Evolutionary conservation across 2,888 invertebrate genomes (phyloP).

Genomic region (Oscheius sp.): DNA sequence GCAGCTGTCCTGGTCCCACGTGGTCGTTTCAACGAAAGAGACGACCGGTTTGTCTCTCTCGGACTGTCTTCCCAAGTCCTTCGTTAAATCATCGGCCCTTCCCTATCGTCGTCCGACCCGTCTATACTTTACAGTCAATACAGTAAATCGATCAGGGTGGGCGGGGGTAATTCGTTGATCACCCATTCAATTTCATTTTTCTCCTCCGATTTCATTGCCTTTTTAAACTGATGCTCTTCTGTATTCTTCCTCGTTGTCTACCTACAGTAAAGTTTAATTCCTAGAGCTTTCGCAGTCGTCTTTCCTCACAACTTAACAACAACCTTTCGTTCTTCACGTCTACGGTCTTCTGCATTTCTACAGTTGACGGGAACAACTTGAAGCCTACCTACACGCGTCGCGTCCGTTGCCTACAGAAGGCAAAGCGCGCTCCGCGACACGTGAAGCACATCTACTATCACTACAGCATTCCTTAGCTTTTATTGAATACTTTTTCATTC

Average conservation of each 20-base stretch:
- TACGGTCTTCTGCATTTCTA: background rate
- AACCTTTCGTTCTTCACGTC: background rate
- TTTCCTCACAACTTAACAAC: background rate
- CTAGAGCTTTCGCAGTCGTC: background rate
- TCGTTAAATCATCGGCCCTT: conserved; percentile 9
- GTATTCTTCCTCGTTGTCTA: background rate
- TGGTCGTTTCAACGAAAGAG: conserved; percentile 28
- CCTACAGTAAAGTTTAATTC: background rate
- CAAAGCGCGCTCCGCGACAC: conserved; percentile 23
- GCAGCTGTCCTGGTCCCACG: conserved; percentile 13
- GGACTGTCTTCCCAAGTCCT: conserved; percentile 23
- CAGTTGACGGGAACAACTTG: conserved; percentile 31
- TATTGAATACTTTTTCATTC: background rate
- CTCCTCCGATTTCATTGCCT: background rate
- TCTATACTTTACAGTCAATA: conserved; percentile 25
- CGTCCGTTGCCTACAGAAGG: conserved; percentile 23
- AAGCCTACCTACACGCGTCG: conserved; percentile 18
- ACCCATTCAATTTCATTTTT: conserved; percentile 1
- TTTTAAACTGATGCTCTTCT: background rate
- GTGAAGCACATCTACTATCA: conserved; percentile 2
- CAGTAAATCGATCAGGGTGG: conserved; percentile 24
- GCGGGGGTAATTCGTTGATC: conserved; percentile 15
- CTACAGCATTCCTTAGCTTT: conserved; percentile 3
- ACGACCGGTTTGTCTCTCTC: conserved; percentile 28
- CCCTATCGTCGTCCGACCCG: conserved; percentile 8